Evolutionary conservation across 2,888 invertebrate species (phyloP), one percentile per base, ranked within the genome.

Genomic region (Hermodice carunculata): DNA sequence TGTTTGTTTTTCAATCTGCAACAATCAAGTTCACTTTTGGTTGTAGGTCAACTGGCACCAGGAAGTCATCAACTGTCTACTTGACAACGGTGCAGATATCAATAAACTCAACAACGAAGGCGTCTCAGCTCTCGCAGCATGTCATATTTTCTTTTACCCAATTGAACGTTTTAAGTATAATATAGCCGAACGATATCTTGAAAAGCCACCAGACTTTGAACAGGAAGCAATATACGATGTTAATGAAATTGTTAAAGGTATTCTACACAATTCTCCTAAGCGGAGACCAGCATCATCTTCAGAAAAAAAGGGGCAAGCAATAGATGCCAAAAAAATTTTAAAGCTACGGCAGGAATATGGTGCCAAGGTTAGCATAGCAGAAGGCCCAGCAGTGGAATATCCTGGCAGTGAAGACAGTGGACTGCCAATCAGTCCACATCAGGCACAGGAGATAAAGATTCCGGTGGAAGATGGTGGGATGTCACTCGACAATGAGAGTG

Each of bases 21-120:
- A n/a, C n/a, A n/a, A n/a, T n/a, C n/a, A n/a, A n/a, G n/a, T n/a
- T n/a, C n/a, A n/a, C n/a, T n/a, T n/a, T n/a, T n/a, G n/a, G n/a
- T n/a, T n/a, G n/a, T n/a, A n/a, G 84, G 80, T 82, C 1, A 81
- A 83, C 70, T 81, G 82, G 79, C 81, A 85, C 61, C 73, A 76
- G 24, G 76, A 78, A 52, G 77, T 84, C 4, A 83, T 86, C 57
- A 84, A 85, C 67, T 70, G 76, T 60, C 72, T 86, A 28, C 75
- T 86, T 8, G 84, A 86, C 66, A 77, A 80, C 54, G 86, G 86
- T 44, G 85, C 85, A 1, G 78, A 86, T 65, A 80, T 86, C 6
- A 86, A 86, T 71, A 79, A 82, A 64, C 71, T 85, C 19, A 83
- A 77, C 61, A 54, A 61, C 37, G 81, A 83, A 63, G 83, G 85